A percentile compares a stretch with the other conserved stretches of the same genome.
Conservation (phyloP, 2,888 invertebrate genomes). For the Automeris io region DNA sequence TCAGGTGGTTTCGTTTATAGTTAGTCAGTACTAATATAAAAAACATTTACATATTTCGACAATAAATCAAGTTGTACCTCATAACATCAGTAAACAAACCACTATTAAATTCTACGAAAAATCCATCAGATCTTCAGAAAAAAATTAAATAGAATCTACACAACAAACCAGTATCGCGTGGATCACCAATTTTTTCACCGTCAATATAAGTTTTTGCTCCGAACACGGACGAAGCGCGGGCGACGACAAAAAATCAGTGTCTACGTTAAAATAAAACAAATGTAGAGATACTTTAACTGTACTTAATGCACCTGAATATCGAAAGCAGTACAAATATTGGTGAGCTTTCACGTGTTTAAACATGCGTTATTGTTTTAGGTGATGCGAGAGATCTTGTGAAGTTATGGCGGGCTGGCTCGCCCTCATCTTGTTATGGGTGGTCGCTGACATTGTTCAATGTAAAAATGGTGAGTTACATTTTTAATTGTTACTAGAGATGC, state of each 20-base stretch:
- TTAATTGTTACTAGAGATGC: conserved; percentile 10
- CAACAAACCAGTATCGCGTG: conserved; percentile 7
- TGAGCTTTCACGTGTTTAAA: conserved; percentile 53
- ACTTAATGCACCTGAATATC: conserved; percentile 6
- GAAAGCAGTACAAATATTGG: conserved; percentile 42
- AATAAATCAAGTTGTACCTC: background rate
- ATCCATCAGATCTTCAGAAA: background rate
- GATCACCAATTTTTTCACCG: background rate
- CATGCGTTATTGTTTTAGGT: conserved; percentile 70
- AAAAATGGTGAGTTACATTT: conserved; percentile 57
- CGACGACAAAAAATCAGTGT: background rate
- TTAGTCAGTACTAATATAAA: too few species aligned
- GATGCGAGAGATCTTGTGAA: conserved; percentile 63
- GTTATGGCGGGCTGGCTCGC: conserved; percentile 61
- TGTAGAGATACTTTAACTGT: background rate
- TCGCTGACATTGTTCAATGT: conserved; percentile 53
- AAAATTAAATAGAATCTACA: conserved; percentile 3
- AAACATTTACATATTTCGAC: background rate
- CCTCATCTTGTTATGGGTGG: conserved; percentile 71
- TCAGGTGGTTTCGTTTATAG: too few species aligned
- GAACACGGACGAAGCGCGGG: background rate
- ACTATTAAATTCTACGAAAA: background rate
- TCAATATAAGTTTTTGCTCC: conserved; percentile 1
- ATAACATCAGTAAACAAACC: background rate
- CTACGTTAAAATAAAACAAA: background rate